Base-by-base conservation (phyloP, 2,113 vertebrate genomes). In the Pipra filicauda region DNA sequence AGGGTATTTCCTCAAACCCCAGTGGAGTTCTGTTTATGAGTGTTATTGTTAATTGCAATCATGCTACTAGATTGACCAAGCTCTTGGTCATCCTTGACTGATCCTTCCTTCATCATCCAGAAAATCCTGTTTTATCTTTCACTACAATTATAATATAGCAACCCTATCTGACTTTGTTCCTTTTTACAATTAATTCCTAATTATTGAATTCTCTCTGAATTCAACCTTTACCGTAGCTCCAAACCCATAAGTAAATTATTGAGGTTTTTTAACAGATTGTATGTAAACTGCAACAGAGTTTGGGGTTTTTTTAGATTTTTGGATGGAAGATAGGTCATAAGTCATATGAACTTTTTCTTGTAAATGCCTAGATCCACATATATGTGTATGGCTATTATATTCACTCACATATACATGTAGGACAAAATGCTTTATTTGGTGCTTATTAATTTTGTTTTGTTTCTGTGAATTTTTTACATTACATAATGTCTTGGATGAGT, bases 1-100 rank as follows among this genome's bases (percentile, higher is more conserved):
- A 88, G 24, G 4, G 17, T 79, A 61, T 69, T 89, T 91, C 75
- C 49, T 90, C 54, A 91, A 74, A 84, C 71, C 93, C 35, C 72
- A 65, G 0, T 16, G 33, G 69, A 67, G 20, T 28, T n/a, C 11
- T 89, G 26, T 87, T 92, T 95, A 91, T 91, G 65, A 72, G 12
- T 69, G 44, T 57, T 65, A 69, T 78, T 95, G 72, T 41, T 95
- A 96, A 91, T 89, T 84, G 57, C 21, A 80, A 11, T 85, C 77
- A 61, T 61, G 44, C 30, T 80, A 81, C 15, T 37, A 91, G 52
- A 95, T 57, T 75, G 73, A 82, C 70, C 61, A 65, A 93, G 52
- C 27, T 75, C 35, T 91, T 91, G 86, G 89, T 93, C 86, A 95
- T 84, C 86, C 91, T 95, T 93, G 80, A 91, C 65, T 89, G 89